Evolutionary conservation across 1,140 invertebrate genomes (phyloP).

Genomic region (Drosophila elegans): DNA sequence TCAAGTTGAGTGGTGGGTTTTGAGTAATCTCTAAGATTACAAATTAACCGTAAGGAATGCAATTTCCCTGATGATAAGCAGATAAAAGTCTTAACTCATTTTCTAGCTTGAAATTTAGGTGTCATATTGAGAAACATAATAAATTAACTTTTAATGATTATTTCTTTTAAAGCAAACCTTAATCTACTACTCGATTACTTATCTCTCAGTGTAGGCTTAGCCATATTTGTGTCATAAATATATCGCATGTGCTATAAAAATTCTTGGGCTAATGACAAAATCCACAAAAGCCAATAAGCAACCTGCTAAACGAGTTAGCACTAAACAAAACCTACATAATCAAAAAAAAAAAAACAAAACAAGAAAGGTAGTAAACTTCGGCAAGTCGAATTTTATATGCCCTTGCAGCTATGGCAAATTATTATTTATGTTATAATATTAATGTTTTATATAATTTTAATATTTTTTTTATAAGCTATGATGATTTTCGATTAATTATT

Average conservation of each 20-base stretch:
- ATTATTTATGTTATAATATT: too few relatives aligned
- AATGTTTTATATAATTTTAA: too few relatives aligned
- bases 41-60: neutral
- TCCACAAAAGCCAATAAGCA: slow-evolving; percentile 53
- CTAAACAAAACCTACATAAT: slow-evolving; percentile 10
- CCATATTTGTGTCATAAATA: slow-evolving; percentile 59
- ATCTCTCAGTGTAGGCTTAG: slow-evolving; percentile 25
- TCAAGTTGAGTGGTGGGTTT: slow-evolving; percentile 13
- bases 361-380: too few relatives aligned
- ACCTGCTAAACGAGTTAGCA: slow-evolving; percentile 65
- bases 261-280: slow-evolving; percentile 71
- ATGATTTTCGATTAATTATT: too few relatives aligned
- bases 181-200: neutral
- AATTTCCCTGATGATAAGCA: slow-evolving; percentile 8
- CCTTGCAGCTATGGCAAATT: too few relatives aligned
- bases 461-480: too few relatives aligned
- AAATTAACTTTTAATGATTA: neutral
- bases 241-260: slow-evolving; percentile 63
- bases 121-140: neutral
- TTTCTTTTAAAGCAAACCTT: neutral
- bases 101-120: too few relatives aligned
- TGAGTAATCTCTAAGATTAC: neutral
- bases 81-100: neutral
- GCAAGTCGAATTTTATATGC: too few relatives aligned
- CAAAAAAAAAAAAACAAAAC: slow-evolving; percentile 1